phyloP scores from a whole-genome alignment of 1,140 invertebrate species.

The Carcinoscorpius rotundicauda region DNA sequence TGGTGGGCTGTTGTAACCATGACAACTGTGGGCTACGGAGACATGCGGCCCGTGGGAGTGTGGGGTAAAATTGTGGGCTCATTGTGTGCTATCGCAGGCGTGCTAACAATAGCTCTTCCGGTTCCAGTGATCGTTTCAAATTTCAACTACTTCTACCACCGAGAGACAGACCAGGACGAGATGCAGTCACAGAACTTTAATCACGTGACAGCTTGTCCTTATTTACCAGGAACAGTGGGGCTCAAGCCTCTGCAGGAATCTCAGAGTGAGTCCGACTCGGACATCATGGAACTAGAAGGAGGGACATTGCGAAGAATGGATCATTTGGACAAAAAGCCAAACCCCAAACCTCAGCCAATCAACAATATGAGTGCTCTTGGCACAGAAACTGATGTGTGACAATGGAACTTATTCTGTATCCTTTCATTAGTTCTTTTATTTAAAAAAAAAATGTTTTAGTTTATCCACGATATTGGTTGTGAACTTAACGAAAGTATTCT shows the following conservation, averaged over 20 bases:
- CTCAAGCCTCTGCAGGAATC: constrained; percentile 56
- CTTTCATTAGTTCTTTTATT: too few species aligned
- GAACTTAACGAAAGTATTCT: too few species aligned
- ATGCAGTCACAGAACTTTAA: constrained; percentile 97
- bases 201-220: constrained; percentile 91
- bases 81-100: constrained; percentile 96
- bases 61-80: constrained; percentile 99
- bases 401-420: too few species aligned
- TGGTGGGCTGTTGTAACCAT: constrained; percentile 99
- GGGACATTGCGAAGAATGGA: constrained; percentile 44
- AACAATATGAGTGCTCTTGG: constrained; percentile 73
- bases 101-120: constrained; percentile 92
- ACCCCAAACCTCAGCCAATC: constrained; percentile 72
- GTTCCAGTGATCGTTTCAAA: constrained; percentile 95
- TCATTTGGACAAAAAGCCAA: constrained; percentile 43
- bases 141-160: constrained; percentile 99
- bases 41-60: constrained; percentile 93
- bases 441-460: too few species aligned
- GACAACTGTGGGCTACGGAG: constrained; percentile 94
- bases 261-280: constrained; percentile 82
- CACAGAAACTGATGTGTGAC: constrained; percentile 95
- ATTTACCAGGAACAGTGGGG: constrained; percentile 79
- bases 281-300: constrained; percentile 91
- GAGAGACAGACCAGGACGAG: constrained; percentile 96
- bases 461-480: too few species aligned